phyloP scores from a whole-genome alignment of 2,797 vertebrate genomes.

The Centropyge bicolor region DNA sequence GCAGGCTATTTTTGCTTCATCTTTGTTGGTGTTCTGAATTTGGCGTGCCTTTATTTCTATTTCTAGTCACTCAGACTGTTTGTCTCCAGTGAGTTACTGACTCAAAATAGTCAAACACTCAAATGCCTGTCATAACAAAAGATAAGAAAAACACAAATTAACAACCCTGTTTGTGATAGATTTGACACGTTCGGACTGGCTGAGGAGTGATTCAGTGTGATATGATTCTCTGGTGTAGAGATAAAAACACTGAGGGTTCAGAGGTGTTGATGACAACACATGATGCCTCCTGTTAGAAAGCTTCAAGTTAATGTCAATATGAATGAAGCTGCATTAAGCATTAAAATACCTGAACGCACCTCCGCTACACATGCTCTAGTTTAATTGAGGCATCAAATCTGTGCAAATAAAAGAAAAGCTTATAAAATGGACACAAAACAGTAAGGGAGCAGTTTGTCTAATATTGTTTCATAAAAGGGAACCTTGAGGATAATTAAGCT shows the following conservation, averaged over 20 bases:
- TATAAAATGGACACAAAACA: constrained; percentile 6
- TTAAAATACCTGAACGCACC: neutral
- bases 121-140: constrained; percentile 44
- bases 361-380: neutral
- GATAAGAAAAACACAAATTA: constrained; percentile 38
- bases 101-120: constrained; percentile 6
- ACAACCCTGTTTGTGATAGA: constrained; percentile 12
- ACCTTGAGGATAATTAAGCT: constrained; percentile 1
- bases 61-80: constrained; percentile 21
- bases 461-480: constrained; percentile 15
- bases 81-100: constrained; percentile 21
- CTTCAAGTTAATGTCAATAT: neutral
- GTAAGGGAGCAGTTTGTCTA: neutral
- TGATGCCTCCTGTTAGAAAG: constrained; percentile 10
- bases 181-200: constrained; percentile 26
- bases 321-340: neutral
- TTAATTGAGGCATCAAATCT: neutral
- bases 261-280: constrained; percentile 50
- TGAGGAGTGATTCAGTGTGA: constrained; percentile 28
- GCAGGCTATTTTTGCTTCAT: constrained; percentile 29
- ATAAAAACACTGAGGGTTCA: constrained; percentile 35
- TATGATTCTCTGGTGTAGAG: constrained; percentile 22
- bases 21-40: constrained; percentile 20
- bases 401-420: neutral
- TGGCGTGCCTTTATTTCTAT: constrained; percentile 36